These are phyloP conservation scores for Oikopleura dioica DNA, from an alignment of 23 tunicate genomes.

Conservation along the genomic window DNA sequence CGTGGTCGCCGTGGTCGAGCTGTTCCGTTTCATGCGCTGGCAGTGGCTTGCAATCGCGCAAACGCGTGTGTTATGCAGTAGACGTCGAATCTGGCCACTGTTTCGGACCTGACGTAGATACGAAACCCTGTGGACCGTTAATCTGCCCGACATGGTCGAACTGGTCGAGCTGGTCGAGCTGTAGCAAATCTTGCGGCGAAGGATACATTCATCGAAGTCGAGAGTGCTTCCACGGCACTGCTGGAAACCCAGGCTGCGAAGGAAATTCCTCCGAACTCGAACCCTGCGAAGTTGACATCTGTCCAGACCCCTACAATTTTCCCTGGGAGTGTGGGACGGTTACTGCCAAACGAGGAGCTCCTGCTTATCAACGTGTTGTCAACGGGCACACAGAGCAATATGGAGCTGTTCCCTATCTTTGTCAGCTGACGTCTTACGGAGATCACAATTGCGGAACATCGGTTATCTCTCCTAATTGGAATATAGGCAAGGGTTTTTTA, in stretches of 20 bases:
- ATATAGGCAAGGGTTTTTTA: too few species aligned
- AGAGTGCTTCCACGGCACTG: not conserved
- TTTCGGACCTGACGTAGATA: not conserved
- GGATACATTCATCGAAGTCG: not conserved
- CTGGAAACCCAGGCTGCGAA: not conserved
- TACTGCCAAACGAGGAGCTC: not conserved
- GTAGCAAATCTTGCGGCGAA: not conserved
- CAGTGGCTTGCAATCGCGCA: not conserved
- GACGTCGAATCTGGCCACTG: not conserved
- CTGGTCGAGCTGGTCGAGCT: not conserved
- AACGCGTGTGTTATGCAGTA: not conserved
- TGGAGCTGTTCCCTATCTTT: not conserved
- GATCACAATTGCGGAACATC: constrained; percentile 2
- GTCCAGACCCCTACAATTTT: not conserved
- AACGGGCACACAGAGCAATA: not conserved
- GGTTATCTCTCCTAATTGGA: not conserved
- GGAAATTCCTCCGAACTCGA: not conserved
- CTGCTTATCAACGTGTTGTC: not conserved
- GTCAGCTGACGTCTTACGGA: not conserved
- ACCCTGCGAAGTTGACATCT: not conserved
- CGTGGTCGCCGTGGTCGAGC: not conserved
- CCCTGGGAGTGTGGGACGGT: not conserved
- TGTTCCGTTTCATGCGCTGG: not conserved
- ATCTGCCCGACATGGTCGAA: not conserved
- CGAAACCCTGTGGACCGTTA: not conserved